These are phyloP conservation scores for Drosophila ogumai DNA, from an alignment of 1,140 invertebrate species.

Conservation along the genomic window DNA sequence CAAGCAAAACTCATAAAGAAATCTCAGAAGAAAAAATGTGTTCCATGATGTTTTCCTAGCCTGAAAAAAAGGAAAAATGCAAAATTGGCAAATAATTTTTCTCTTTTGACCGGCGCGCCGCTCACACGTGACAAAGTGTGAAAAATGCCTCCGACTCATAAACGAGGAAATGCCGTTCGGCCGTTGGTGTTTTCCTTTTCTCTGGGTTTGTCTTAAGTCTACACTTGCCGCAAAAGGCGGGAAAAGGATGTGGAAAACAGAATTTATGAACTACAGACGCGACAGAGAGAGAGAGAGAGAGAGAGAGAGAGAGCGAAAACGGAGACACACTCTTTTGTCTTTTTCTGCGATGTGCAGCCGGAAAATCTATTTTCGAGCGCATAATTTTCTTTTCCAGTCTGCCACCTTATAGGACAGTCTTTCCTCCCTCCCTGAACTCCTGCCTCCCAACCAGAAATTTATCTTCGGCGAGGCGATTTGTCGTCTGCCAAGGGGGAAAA, in stretches of 20 bases:
- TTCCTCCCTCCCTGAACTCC: conserved; percentile 7
- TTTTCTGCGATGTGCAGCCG: conserved; percentile 51
- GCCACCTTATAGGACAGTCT: conserved; percentile 66
- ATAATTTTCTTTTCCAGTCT: conserved; percentile 79
- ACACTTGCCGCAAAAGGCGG: conserved; percentile 44
- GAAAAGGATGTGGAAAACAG: conserved; percentile 60
- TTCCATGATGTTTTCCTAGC: conserved; percentile 19
- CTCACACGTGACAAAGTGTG: conserved; percentile 72
- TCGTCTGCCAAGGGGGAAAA: conserved; percentile 47
- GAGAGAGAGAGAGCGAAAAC: conserved; percentile 11
- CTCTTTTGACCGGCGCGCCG: conserved; percentile 24
- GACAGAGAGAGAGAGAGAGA: conserved; percentile 18
- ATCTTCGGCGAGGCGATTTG: conserved; percentile 67
- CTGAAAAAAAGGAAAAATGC: conserved; percentile 33
- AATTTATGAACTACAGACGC: conserved; percentile 78
- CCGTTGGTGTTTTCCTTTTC: conserved; percentile 36
- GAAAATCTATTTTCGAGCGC: conserved; percentile 78
- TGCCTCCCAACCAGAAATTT: conserved; percentile 36
- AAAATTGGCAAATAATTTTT: conserved; percentile 52
- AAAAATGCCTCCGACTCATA: conserved; percentile 66
- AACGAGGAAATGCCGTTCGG: conserved; percentile 28
- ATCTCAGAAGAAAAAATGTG: conserved; percentile 30
- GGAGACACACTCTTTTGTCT: conserved; percentile 25
- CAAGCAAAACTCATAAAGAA: conserved; percentile 28
- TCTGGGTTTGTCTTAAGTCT: conserved; percentile 55